phyloP scores from a whole-genome alignment of 2,888 invertebrate genomes.

The Drosophila quinaria region DNA sequence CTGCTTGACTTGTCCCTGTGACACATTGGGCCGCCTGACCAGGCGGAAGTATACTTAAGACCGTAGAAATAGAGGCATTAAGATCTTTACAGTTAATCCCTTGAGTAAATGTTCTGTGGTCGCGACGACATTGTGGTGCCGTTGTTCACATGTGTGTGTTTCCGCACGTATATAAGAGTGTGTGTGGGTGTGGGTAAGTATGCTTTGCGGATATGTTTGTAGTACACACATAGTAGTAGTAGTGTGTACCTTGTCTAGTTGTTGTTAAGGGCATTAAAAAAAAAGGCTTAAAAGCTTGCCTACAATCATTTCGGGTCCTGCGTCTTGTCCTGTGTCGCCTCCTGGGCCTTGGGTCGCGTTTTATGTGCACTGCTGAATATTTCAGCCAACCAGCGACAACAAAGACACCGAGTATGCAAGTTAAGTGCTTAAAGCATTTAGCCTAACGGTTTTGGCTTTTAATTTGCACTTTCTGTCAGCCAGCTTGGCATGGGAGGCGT shows the following conservation, averaged over 20 bases:
- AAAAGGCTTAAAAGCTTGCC: conserved; percentile 82
- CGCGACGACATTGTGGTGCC: conserved; percentile 63
- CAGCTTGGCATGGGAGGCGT: not conserved
- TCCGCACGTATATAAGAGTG: conserved; percentile 16
- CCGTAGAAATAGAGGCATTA: conserved; percentile 82
- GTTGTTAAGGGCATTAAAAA: conserved; percentile 75
- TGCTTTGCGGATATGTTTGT: conserved; percentile 27
- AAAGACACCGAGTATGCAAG: conserved; percentile 56
- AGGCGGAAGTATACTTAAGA: conserved; percentile 81
- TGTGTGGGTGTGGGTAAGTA: conserved; percentile 16
- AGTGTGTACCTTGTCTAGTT: conserved; percentile 63
- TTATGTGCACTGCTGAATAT: conserved; percentile 60
- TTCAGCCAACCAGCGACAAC: conserved; percentile 48
- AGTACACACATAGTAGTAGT: conserved; percentile 27
- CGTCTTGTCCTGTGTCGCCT: conserved; percentile 34
- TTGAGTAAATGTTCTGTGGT: conserved; percentile 82
- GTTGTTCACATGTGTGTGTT: conserved; percentile 27
- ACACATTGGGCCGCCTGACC: conserved; percentile 61
- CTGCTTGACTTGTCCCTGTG: conserved; percentile 80
- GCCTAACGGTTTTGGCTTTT: conserved; percentile 68
- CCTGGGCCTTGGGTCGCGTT: conserved; percentile 54
- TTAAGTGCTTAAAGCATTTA: conserved; percentile 78
- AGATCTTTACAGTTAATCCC: conserved; percentile 84
- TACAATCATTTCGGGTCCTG: conserved; percentile 62
- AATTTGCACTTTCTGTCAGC: conserved; percentile 63